Evolutionary conservation across 1,140 invertebrate species (phyloP), one percentile per base, ranked within the genome.

Genomic region (Zaprionus kolodkinae): DNA sequence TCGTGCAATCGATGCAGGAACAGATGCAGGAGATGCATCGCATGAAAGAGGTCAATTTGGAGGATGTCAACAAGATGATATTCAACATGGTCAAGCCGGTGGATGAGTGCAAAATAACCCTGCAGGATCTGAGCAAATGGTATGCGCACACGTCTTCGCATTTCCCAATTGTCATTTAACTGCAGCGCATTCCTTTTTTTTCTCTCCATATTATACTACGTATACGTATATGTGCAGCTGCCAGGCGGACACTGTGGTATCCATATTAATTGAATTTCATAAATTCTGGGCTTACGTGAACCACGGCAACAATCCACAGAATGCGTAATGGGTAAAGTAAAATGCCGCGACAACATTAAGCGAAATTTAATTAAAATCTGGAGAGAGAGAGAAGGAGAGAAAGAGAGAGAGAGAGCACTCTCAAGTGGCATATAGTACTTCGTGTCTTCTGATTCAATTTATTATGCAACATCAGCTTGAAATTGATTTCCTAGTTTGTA

Each of bases 231-330:
- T 50, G 45, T 74, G 36, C 60, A 97, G 97, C 94, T 97, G 97
- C 0, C 97, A 98, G 93, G 98, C 97, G 2, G 97, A 98, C 83
- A 98, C 97, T 6, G 97, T 99, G 68, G 95, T 99, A 11, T 98
- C 97, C 88, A 98, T 99, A 92, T 94, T 99, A 71, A 97, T 98
- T 83, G 98, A 99, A 93, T 95, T 99, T 72, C 97, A 99, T 93
- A 97, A 98, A 50, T 99, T 99, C 94, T 99, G 97, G 97, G 96
- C 96, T 0, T 98, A 99, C 92, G 98, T 99, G 93, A 98, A 98
- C 93, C 94, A 98, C 71, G 98, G 99, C 93, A 95, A 94, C 66
- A 92, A 93, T 78, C 72, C 68, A 40, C 78, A 81, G 57, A 79
- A 88, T 79, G 76, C 73, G 80, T 88, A 88, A 90, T 81, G 77